Conservation (phyloP, 2,888 invertebrate species). For the Xylota segnis region DNA sequence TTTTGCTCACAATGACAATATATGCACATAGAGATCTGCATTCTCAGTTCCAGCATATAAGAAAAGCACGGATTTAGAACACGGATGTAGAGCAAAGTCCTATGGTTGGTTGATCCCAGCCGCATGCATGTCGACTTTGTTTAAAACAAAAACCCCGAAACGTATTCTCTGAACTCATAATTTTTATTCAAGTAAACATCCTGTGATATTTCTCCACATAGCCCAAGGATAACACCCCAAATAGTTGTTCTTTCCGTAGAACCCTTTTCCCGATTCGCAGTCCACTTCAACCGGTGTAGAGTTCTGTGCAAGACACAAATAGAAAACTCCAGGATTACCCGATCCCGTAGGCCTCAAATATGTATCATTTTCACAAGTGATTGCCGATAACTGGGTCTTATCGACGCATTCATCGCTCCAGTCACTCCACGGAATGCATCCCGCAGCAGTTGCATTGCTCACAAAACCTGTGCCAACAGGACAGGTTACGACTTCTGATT, state of each 20-base stretch:
- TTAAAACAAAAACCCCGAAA: too few relatives aligned
- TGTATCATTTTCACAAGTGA: slow-evolving; percentile 43
- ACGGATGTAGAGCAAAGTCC: too few relatives aligned
- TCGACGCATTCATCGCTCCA: slow-evolving; percentile 77
- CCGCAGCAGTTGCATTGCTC: slow-evolving; percentile 80
- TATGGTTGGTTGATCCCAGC: too few relatives aligned
- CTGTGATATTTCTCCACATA: slow-evolving; percentile 67
- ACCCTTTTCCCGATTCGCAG: slow-evolving; percentile 74
- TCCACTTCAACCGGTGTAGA: slow-evolving; percentile 50
- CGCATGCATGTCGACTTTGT: too few relatives aligned
- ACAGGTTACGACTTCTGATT: slow-evolving; percentile 78
- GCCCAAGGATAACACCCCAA: slow-evolving; percentile 78
- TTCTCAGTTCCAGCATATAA: too few relatives aligned
- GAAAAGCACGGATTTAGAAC: too few relatives aligned
- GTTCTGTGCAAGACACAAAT: slow-evolving; percentile 62
- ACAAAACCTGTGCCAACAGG: slow-evolving; percentile 81
- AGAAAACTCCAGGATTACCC: slow-evolving; percentile 71
- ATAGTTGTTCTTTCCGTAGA: slow-evolving; percentile 67
- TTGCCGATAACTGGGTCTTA: not conserved
- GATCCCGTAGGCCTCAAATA: slow-evolving; percentile 69
- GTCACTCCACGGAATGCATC: slow-evolving; percentile 80
- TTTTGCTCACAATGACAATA: too few relatives aligned
- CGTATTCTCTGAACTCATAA: too few relatives aligned
- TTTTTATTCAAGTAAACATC: slow-evolving; percentile 19
- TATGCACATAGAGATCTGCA: too few relatives aligned